phyloP scores from a whole-genome alignment of 2,797 vertebrate genomes.

The Oreochromis grahami region DNA sequence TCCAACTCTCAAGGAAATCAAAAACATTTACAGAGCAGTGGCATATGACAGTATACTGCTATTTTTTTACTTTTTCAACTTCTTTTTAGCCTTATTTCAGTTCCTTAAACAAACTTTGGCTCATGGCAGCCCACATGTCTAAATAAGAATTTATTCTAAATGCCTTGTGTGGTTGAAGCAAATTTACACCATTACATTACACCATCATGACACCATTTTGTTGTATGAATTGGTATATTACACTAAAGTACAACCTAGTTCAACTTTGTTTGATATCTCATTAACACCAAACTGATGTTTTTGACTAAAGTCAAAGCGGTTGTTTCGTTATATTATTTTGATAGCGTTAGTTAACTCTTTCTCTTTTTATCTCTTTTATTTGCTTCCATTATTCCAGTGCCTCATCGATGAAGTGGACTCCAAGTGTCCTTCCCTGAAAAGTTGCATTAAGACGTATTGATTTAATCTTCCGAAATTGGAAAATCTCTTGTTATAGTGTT shows the following conservation, averaged over 20 bases:
- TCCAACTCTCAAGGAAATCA: not conserved
- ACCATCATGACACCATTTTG: not conserved
- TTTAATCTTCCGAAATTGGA: not conserved
- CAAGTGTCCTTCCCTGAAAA: not conserved
- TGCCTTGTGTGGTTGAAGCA: not conserved
- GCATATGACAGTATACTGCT: not conserved
- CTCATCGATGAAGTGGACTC: not conserved
- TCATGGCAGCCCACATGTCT: not conserved
- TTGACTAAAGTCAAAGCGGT: not conserved
- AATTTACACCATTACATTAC: not conserved
- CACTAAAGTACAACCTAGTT: not conserved
- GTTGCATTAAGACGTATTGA: not conserved
- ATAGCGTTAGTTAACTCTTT: not conserved
- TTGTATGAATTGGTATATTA: not conserved
- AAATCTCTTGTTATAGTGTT: not conserved
- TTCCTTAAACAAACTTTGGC: not conserved
- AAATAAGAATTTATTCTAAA: not conserved
- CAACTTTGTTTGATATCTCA: not conserved
- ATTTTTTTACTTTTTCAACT: not conserved
- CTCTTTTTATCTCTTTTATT: not conserved
- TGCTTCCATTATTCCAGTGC: slow-evolving; percentile 26
- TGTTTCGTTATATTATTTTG: not conserved
- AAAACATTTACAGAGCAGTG: not conserved
- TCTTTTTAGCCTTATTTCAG: not conserved
- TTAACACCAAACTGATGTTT: not conserved